Conservation (phyloP, 1,140 invertebrate genomes). For the Heterodera carotae region DNA sequence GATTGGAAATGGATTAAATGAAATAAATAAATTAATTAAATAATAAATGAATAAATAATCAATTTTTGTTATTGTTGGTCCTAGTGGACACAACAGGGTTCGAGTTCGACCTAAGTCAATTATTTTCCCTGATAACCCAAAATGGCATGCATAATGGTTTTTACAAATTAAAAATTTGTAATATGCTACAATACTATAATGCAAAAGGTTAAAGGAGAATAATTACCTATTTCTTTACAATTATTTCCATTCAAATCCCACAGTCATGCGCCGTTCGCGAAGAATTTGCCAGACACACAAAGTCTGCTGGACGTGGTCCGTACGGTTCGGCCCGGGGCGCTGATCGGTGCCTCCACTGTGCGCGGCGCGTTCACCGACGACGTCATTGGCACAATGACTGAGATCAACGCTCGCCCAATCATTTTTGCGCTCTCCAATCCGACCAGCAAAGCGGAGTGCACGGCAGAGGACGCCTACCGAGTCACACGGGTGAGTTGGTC, state of each 20-base stretch:
- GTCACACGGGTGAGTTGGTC: constrained; percentile 76
- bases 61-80: too few species aligned
- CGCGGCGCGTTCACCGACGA: constrained; percentile 83
- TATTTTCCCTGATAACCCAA: too few species aligned
- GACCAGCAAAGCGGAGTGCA: constrained; percentile 92
- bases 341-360: constrained; percentile 80
- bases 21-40: too few species aligned
- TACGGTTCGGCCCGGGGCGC: constrained; percentile 76
- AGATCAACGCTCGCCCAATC: constrained; percentile 81
- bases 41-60: too few species aligned
- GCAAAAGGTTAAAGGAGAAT: too few species aligned
- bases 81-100: too few species aligned
- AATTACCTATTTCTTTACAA: too few species aligned
- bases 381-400: constrained; percentile 81
- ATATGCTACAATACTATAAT: too few species aligned
- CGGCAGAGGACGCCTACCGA: constrained; percentile 85
- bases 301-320: constrained; percentile 78
- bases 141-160: too few species aligned
- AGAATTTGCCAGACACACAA: constrained; percentile 78
- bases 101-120: too few species aligned
- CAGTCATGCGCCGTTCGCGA: constrained; percentile 82
- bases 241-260: constrained; percentile 14
- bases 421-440: constrained; percentile 95
- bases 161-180: too few species aligned
- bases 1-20: too few species aligned